Conservation (phyloP, 2,888 invertebrate species). For the Lissocephala sabroskyi region DNA sequence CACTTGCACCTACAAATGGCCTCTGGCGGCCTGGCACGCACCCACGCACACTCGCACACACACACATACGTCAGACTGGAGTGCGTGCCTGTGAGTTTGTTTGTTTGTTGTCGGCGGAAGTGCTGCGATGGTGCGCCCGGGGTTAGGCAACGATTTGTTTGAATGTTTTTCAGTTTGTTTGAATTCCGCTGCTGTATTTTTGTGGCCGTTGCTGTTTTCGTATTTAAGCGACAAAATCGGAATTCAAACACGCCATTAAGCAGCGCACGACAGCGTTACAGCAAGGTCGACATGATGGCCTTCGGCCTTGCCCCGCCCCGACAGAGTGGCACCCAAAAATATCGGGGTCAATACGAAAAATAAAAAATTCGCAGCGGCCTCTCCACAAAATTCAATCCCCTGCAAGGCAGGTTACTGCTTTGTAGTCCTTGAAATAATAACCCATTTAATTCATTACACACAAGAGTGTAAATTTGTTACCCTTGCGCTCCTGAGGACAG, state of each 20-base stretch:
- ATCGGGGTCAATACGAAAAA: background rate
- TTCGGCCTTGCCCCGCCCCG: background rate
- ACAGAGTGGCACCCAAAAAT: background rate
- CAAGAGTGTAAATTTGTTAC: too few relatives aligned
- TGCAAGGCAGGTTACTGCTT: too few relatives aligned
- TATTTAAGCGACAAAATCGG: slow-evolving; percentile 17
- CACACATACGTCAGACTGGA: background rate
- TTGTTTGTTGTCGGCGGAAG: slow-evolving; percentile 13
- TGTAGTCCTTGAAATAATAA: background rate
- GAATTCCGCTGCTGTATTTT: background rate
- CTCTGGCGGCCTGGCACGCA: too few relatives aligned
- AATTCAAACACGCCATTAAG: slow-evolving; percentile 59
- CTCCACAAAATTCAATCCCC: background rate
- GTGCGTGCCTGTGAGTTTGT: slow-evolving; percentile 4
- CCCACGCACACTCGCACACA: background rate
- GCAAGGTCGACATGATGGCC: slow-evolving; percentile 1
- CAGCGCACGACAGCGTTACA: too few relatives aligned
- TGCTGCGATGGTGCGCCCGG: slow-evolving; percentile 22
- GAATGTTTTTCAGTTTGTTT: slow-evolving; percentile 25
- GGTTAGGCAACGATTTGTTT: slow-evolving; percentile 29
- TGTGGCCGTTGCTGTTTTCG: background rate
- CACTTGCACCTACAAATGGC: too few relatives aligned
- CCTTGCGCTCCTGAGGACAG: too few relatives aligned
- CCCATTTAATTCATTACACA: too few relatives aligned
- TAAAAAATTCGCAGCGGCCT: background rate